A percentile compares a stretch with the other conserved stretches of the same genome.
These are phyloP conservation scores for Calephelis nemesis DNA, from an alignment of 1,140 invertebrate species.

Conservation along the genomic window DNA sequence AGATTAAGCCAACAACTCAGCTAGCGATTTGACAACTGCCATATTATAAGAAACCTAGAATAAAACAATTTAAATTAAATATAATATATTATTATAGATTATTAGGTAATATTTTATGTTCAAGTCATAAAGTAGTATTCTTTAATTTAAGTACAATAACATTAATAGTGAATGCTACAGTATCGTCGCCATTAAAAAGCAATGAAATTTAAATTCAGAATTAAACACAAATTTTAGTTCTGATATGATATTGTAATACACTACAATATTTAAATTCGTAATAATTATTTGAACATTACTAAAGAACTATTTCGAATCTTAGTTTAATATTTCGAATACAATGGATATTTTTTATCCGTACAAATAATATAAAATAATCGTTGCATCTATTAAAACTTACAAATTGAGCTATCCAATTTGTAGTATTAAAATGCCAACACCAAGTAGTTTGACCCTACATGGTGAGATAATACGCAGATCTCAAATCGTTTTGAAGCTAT, in stretches of 20 bases:
- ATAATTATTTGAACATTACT: not conserved
- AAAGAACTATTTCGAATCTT: slow-evolving; percentile 23
- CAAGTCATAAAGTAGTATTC: slow-evolving; percentile 76
- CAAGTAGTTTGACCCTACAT: slow-evolving; percentile 34
- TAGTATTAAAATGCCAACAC: slow-evolving; percentile 26
- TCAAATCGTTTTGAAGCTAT: slow-evolving; percentile 75
- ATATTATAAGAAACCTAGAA: slow-evolving; percentile 72
- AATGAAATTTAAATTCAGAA: not conserved
- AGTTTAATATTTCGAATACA: slow-evolving; percentile 21
- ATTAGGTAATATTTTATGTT: slow-evolving; percentile 61
- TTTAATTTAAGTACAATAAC: slow-evolving; percentile 68
- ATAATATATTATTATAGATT: slow-evolving; percentile 41
- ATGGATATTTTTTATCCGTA: slow-evolving; percentile 6
- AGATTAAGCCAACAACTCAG: slow-evolving; percentile 66
- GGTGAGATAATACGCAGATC: slow-evolving; percentile 53
- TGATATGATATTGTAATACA: not conserved
- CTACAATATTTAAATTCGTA: too few species aligned
- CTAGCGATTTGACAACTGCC: slow-evolving; percentile 77
- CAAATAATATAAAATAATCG: not conserved
- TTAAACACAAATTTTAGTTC: slow-evolving; percentile 15
- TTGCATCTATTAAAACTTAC: slow-evolving; percentile 1
- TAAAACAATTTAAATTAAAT: slow-evolving; percentile 56
- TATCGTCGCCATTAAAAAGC: not conserved
- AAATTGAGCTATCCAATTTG: slow-evolving; percentile 4
- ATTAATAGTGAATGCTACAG: slow-evolving; percentile 24